Conservation (phyloP, 2,888 invertebrate genomes). For the Platynereis dumerilii region DNA sequence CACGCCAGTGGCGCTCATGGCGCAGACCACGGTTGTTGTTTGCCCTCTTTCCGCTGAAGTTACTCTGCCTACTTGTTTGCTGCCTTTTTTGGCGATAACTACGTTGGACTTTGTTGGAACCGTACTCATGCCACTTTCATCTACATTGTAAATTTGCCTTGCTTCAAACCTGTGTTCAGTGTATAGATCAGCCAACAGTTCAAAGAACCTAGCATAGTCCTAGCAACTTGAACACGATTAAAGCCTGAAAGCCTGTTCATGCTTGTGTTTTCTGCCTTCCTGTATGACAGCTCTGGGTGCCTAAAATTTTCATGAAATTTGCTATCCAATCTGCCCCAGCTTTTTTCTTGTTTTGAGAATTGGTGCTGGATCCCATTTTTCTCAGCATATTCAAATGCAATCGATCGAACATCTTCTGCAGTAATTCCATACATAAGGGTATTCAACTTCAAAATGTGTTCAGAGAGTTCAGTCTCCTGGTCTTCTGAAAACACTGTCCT, state of each 20-base stretch:
- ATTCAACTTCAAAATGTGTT: not conserved
- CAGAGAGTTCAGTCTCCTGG: not conserved
- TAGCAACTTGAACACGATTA: not conserved
- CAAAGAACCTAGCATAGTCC: not conserved
- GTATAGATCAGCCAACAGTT: too few relatives aligned
- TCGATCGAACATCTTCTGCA: not conserved
- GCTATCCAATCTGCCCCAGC: not conserved
- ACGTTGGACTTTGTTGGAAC: constrained; percentile 3
- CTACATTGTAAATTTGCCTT: not conserved
- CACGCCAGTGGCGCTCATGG: constrained; percentile 10
- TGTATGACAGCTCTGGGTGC: not conserved
- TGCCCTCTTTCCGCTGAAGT: constrained; percentile 15
- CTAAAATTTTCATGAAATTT: not conserved
- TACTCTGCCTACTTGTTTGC: constrained; percentile 11
- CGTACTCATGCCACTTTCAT: constrained; percentile 2
- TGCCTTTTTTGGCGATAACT: constrained; percentile 14
- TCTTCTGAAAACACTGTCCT: too few relatives aligned
- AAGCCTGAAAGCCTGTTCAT: not conserved
- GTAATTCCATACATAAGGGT: not conserved
- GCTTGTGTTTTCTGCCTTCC: not conserved
- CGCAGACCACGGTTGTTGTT: constrained; percentile 16
- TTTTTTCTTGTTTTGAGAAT: not conserved
- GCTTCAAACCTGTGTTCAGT: not conserved
- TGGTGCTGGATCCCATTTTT: not conserved
- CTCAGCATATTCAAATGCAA: not conserved